phyloP scores from a whole-genome alignment of 2,888 invertebrate species.

The Sinelater perroti region DNA sequence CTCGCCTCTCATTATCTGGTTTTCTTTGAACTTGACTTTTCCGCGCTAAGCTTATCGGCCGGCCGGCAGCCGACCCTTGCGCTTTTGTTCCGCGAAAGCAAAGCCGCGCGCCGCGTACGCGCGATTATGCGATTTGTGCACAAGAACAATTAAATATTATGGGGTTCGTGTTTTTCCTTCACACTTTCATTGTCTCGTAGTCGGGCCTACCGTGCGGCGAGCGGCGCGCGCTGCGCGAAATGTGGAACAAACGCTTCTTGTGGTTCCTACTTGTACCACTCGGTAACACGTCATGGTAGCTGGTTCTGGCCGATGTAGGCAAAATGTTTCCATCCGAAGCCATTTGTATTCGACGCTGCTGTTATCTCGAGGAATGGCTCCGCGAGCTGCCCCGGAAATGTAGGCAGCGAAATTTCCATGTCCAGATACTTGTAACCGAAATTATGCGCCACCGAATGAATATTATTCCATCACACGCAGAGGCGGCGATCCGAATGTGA shows the following conservation, averaged over 20 bases:
- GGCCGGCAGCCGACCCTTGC: background rate
- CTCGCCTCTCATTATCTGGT: background rate
- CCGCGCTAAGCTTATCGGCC: background rate
- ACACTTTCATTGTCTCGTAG: conserved; percentile 47
- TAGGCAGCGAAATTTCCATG: too few species aligned
- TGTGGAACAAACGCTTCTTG: conserved; percentile 40
- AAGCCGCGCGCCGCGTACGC: conserved; percentile 19
- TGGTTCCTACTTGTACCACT: conserved; percentile 48
- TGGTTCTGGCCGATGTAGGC: conserved; percentile 38
- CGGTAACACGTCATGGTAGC: conserved; percentile 50
- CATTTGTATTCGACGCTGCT: too few species aligned
- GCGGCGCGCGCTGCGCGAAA: conserved; percentile 37
- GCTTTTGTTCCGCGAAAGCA: conserved; percentile 25
- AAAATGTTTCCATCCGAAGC: conserved; percentile 22
- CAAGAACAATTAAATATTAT: conserved; percentile 38
- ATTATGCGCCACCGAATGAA: too few species aligned
- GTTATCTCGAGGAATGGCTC: too few species aligned
- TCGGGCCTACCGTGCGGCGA: conserved; percentile 20
- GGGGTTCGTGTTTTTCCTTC: conserved; percentile 39
- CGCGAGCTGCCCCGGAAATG: too few species aligned
- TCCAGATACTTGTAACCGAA: too few species aligned
- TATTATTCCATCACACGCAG: too few species aligned
- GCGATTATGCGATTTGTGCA: conserved; percentile 36
- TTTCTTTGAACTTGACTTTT: conserved; percentile 15
- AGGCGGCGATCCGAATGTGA: too few species aligned